Evolutionary conservation across 2,113 vertebrate genomes (phyloP).

Genomic region (Cromileptes altivelis): DNA sequence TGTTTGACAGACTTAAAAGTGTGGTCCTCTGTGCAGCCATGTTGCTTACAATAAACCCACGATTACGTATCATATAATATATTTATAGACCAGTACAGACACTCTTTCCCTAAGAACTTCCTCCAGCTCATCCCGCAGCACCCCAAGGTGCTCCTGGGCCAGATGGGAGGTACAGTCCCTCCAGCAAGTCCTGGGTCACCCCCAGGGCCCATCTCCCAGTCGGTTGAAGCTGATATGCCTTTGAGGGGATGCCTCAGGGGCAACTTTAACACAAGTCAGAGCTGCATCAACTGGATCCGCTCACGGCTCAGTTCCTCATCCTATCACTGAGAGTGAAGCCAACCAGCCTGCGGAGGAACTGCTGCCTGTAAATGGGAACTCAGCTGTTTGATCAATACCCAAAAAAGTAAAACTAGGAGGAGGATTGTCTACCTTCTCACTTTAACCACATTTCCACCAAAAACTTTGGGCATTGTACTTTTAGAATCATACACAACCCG

Average conservation of each 20-base stretch:
- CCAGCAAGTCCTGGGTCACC: slow-evolving; percentile 33
- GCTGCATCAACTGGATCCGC: slow-evolving; percentile 13
- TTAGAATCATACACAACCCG: no score
- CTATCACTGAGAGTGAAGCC: slow-evolving; percentile 22
- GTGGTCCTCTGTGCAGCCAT: slow-evolving; percentile 22
- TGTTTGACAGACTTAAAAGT: slow-evolving; percentile 15
- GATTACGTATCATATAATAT: slow-evolving; percentile 32
- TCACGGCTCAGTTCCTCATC: slow-evolving; percentile 27
- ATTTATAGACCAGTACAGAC: slow-evolving; percentile 34
- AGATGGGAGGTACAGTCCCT: slow-evolving; percentile 47
- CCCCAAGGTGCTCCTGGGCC: slow-evolving; percentile 29
- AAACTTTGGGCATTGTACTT: no score
- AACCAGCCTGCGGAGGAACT: background rate
- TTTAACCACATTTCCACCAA: no score
- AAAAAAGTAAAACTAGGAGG: slow-evolving; percentile 4
- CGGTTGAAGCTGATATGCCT: slow-evolving; percentile 35
- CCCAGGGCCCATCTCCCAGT: slow-evolving; percentile 32
- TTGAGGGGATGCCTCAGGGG: slow-evolving; percentile 37
- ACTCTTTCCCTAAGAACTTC: slow-evolving; percentile 10
- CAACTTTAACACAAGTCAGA: slow-evolving; percentile 45
- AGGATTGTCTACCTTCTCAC: background rate
- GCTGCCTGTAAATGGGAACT: slow-evolving; percentile 15
- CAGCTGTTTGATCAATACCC: background rate
- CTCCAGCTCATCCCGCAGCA: slow-evolving; percentile 19
- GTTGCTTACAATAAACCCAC: slow-evolving; percentile 41